phyloP scores from a whole-genome alignment of 2,797 vertebrate species.

The Trachurus trachurus region DNA sequence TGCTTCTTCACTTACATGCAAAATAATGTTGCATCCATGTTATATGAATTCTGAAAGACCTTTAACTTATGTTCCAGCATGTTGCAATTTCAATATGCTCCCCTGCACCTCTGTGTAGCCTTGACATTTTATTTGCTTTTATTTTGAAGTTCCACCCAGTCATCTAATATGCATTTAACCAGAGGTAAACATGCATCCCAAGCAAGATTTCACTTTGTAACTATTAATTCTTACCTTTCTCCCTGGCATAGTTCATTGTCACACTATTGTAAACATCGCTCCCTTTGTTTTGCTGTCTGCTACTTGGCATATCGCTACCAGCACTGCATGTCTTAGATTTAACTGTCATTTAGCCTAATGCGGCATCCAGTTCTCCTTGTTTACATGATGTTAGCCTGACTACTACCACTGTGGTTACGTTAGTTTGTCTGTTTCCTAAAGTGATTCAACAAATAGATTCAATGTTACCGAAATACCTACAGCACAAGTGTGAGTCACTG shows the following conservation, averaged over 20 bases:
- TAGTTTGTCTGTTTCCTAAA: constrained; percentile 67
- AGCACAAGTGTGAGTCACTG: constrained; percentile 25
- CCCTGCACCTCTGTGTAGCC: constrained; percentile 66
- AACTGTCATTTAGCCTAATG: constrained; percentile 82
- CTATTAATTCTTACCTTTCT: constrained; percentile 87
- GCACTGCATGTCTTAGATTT: constrained; percentile 65
- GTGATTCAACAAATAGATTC: constrained; percentile 70
- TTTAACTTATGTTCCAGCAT: constrained; percentile 86
- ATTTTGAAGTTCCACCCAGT: constrained; percentile 77
- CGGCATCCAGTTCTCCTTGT: constrained; percentile 75
- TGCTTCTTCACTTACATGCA: constrained; percentile 84
- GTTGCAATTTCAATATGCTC: constrained; percentile 80
- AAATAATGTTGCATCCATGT: constrained; percentile 82
- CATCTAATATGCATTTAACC: constrained; percentile 88
- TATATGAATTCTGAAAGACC: constrained; percentile 87
- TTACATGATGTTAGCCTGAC: constrained; percentile 76
- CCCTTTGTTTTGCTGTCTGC: constrained; percentile 78
- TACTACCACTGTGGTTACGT: constrained; percentile 52
- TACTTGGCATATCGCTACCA: constrained; percentile 66
- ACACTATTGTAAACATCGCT: constrained; percentile 76
- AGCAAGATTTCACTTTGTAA: constrained; percentile 87
- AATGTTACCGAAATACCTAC: constrained; percentile 43
- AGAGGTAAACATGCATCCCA: constrained; percentile 86
- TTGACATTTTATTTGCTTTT: constrained; percentile 82
- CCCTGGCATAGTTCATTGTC: constrained; percentile 72